A percentile compares a stretch with the other conserved stretches of the same genome.
Conservation (phyloP, 2,797 vertebrate genomes). For the Scolopax rusticola region DNA sequence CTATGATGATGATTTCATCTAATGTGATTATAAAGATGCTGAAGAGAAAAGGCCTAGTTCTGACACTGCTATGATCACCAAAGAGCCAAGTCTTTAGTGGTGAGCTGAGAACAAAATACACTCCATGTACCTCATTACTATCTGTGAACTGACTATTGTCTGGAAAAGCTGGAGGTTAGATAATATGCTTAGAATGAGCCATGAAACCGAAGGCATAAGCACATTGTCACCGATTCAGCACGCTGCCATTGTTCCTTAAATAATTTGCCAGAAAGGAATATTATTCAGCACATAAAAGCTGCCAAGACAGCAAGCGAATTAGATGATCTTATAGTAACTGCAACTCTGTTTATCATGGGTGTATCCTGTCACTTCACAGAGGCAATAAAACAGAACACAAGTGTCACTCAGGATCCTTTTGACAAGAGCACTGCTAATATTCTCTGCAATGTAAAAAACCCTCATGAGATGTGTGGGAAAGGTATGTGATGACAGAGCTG, state of each 20-base stretch:
- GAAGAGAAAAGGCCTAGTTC: neutral
- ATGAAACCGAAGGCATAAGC: constrained; percentile 18
- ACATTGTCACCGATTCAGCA: constrained; percentile 15
- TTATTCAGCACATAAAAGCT: constrained; percentile 49
- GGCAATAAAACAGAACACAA: constrained; percentile 52
- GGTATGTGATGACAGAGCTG: neutral
- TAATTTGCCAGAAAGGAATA: constrained; percentile 57
- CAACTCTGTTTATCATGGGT: constrained; percentile 58
- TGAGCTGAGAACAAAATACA: constrained; percentile 15
- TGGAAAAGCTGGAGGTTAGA: constrained; percentile 7
- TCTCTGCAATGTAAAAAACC: constrained; percentile 35
- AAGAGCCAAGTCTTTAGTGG: neutral
- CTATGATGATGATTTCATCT: neutral
- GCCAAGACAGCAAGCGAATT: constrained; percentile 37
- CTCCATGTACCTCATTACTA: constrained; percentile 5
- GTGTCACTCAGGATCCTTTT: neutral
- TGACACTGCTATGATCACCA: neutral
- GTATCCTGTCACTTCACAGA: constrained; percentile 40
- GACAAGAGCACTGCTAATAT: constrained; percentile 50
- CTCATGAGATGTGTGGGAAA: constrained; percentile 33
- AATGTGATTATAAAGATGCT: neutral
- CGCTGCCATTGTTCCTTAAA: constrained; percentile 53
- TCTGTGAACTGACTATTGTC: neutral
- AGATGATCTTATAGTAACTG: constrained; percentile 45
- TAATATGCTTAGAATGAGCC: constrained; percentile 39